Percentiles rank a stretch among this genome's conserved stretches.
phyloP scores from a whole-genome alignment of 1,140 invertebrate genomes.

The Anadara kagoshimensis region DNA sequence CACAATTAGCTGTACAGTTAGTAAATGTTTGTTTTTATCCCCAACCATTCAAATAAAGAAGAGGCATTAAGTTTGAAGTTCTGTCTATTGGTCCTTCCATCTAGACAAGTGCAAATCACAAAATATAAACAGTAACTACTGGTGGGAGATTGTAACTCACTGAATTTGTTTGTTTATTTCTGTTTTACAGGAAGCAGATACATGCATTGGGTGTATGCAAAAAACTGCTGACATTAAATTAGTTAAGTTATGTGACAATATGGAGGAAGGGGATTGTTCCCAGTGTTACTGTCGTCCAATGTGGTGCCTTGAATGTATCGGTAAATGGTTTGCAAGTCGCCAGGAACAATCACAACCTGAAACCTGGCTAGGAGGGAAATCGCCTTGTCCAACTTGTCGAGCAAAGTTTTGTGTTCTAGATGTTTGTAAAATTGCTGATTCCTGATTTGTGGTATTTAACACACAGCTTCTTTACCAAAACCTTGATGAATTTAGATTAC shows the following conservation, averaged over 20 bases:
- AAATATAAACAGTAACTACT: too few species aligned
- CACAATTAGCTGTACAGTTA: too few species aligned
- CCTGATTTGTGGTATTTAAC: too few species aligned
- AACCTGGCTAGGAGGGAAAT: constrained; percentile 88
- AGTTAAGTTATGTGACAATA: constrained; percentile 80
- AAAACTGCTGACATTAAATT: constrained; percentile 87
- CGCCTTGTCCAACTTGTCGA: constrained; percentile 91
- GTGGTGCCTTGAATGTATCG: constrained; percentile 87
- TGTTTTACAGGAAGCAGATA: constrained; percentile 81
- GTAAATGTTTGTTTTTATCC: too few species aligned
- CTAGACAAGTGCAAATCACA: too few species aligned
- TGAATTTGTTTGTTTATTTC: not conserved
- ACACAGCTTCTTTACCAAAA: too few species aligned
- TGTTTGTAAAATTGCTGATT: constrained; percentile 75
- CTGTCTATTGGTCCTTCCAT: too few species aligned
- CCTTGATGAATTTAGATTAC: too few species aligned
- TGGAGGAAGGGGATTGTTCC: constrained; percentile 75
- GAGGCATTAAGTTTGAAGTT: too few species aligned
- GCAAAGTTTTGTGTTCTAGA: constrained; percentile 90
- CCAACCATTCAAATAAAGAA: too few species aligned
- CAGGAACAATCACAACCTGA: constrained; percentile 84
- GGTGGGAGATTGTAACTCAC: too few species aligned
- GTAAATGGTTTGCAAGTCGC: constrained; percentile 88
- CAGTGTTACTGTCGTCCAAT: constrained; percentile 86
- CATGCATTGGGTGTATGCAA: constrained; percentile 92